Base-by-base conservation (phyloP, 1,140 invertebrate genomes). In the Conus betulinus region DNA sequence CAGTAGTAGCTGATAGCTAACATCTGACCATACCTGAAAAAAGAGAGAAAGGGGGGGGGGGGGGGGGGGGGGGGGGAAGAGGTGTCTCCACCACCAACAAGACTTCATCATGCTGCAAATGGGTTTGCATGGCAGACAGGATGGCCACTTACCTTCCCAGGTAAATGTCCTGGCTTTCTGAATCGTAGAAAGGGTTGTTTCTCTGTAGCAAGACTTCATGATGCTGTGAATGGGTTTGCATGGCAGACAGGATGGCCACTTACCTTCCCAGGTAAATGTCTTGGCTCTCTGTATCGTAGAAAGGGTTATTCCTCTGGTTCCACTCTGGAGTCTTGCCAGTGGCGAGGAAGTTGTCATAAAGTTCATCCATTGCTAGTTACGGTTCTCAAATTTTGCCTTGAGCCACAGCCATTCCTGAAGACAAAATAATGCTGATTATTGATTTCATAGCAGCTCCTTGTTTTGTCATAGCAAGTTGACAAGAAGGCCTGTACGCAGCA, bases 381-480 rank as follows among this genome's bases (percentile, higher is more conserved):
- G 81, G 13, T 55, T 17, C 55, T 83, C 81, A 55, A 83, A 83
- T 20, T 53, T 55, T 10, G 13, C 51, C 17, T 55, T 57, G 8
- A 52, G 55, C 81, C 81, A 83, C 5, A 83, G 17, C 55, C 52
- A 83, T 27, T 83, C 81, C 81, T 83, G 55, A 5, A 83, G n/a
- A 23, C 5, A 8, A 6, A 23, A 55, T 10, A 83, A 5, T 23
- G 39, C 20, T 17, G 23, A 20, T 10, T 17, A 51, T 15, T 1
- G 7, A 39, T 0, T 17, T 27, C 10, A 10, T 17, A 8, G 27
- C 27, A 27, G 6, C 7, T 25, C 7, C 67, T 2, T 0, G 39
- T 39, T 39, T 39, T 39, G 39, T 39, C 39, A 39, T 39, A 39
- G 39, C 39, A 39, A 39, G 39, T 3, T 39, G 39, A 39, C 3